Conservation (phyloP, 2,888 invertebrate genomes). For the Carcina quercana region DNA sequence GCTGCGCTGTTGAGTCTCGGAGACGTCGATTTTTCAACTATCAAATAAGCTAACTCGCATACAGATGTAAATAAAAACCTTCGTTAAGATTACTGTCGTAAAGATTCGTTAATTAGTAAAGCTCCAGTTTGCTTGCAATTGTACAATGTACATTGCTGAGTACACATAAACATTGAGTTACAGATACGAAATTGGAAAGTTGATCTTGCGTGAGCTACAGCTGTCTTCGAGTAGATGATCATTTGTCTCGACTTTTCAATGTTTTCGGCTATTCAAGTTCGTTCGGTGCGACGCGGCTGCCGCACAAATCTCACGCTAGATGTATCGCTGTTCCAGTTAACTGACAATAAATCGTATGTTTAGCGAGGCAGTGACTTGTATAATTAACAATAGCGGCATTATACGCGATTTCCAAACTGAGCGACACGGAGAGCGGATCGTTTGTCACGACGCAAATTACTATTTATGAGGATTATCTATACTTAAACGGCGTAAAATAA, state of each 20-base stretch:
- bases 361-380: slow-evolving; percentile 65
- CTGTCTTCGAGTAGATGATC: slow-evolving; percentile 28
- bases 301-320: slow-evolving; percentile 55
- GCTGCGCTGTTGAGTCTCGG: slow-evolving; percentile 34
- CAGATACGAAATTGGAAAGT: slow-evolving; percentile 33
- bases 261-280: slow-evolving; percentile 46
- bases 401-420: slow-evolving; percentile 69
- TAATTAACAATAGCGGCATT: slow-evolving; percentile 70
- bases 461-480: slow-evolving; percentile 68
- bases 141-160: not conserved
- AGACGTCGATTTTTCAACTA: slow-evolving; percentile 47
- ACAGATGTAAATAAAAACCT: slow-evolving; percentile 36
- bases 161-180: slow-evolving; percentile 17
- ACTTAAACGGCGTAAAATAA: slow-evolving; percentile 32
- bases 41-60: slow-evolving; percentile 36
- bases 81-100: slow-evolving; percentile 8
- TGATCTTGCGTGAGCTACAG: slow-evolving; percentile 31
- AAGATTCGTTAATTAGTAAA: slow-evolving; percentile 1
- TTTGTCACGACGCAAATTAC: slow-evolving; percentile 69
- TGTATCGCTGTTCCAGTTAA: slow-evolving; percentile 58
- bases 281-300: slow-evolving; percentile 31
- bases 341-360: slow-evolving; percentile 70
- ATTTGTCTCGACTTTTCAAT: slow-evolving; percentile 51
- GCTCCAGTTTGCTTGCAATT: not conserved
- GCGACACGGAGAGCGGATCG: slow-evolving; percentile 51